Evolutionary conservation across 2,113 vertebrate species (phyloP), one percentile per base, ranked within the genome.

Genomic region (Pungitius pungitius): DNA sequence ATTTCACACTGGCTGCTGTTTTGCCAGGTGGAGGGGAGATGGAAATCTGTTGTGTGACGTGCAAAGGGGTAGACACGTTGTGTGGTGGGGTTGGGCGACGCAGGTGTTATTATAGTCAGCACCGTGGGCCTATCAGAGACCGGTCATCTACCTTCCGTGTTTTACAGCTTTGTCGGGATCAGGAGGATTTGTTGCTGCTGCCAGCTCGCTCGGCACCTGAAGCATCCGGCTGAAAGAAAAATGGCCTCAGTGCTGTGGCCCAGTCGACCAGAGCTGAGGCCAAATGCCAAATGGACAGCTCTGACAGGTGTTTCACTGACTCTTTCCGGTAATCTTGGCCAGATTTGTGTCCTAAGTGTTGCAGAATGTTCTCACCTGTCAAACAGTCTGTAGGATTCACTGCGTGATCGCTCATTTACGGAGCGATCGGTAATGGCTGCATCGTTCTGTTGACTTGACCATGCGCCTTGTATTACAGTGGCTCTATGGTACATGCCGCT

Each of bases 1-100:
- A 90, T 91, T 90, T 93, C 91, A 91, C 93, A 92, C 82, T 69
- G 88, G 85, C 90, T 90, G 88, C 84, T 90, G 85, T 89, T 90
- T 88, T 89, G 86, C 79, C 88, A 89, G 85, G 84, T 90, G 85
- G 80, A 78, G 56, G 33, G 68, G 77, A 81, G 85, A 83, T 74
- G 76, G 83, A 84, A 84, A 86, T 80, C 56, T 86, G 81, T 80
- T 80, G 85, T 67, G 78, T 73, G 57, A 63, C 15, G 54, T 81
- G 74, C 49, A 85, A 78, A 85, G 61, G 82, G 57, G 75, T 30
- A 47, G 66, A 77, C 37, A 59, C 27, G 17, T 63, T 39, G 66
- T 79, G 78, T 64, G 73, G 43, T 30, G 43, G 15, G 11, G 35
- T 79, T 76, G 62, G 78, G 71, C 77, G 73, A 45, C 67, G 71